These are phyloP conservation scores for Ctenomys sociabilis DNA, from an alignment of 2,113 vertebrate genomes.

Conservation along the genomic window DNA sequence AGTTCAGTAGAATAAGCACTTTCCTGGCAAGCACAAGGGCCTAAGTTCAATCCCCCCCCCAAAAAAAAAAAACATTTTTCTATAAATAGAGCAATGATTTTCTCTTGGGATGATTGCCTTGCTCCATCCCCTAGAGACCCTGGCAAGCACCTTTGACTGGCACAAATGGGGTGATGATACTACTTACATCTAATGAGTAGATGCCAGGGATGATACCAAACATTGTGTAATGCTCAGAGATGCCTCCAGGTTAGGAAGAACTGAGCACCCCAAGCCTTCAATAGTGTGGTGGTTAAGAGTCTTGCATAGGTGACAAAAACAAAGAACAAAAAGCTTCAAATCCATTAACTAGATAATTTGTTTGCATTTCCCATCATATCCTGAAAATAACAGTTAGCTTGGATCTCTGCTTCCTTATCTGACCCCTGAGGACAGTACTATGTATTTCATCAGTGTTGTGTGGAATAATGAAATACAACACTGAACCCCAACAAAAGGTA, in stretches of 20 bases:
- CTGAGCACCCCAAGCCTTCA: not conserved
- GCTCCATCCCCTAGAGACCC: not conserved
- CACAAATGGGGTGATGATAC: not conserved
- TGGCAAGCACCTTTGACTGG: not conserved
- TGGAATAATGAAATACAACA: not conserved
- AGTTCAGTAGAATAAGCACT: too few relatives aligned
- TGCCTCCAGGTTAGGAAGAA: not conserved
- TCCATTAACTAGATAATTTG: not conserved
- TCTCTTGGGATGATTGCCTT: not conserved
- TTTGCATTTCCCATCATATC: not conserved
- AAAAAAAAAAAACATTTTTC: not conserved
- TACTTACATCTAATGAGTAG: not conserved
- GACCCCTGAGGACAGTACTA: not conserved
- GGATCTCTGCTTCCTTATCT: not conserved
- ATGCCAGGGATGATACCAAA: not conserved
- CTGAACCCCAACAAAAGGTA: not conserved
- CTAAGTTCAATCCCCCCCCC: too few relatives aligned
- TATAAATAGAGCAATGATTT: not conserved
- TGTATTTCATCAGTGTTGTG: not conserved
- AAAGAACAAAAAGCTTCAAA: not conserved
- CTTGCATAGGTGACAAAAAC: not conserved
- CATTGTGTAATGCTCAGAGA: not conserved
- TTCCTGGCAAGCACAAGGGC: too few relatives aligned
- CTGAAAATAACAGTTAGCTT: not conserved
- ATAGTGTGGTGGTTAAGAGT: not conserved